A percentile compares a stretch with the other conserved stretches of the same genome.
Conservation (phyloP, 1,140 invertebrate genomes). For the Drosophila micromelanica region DNA sequence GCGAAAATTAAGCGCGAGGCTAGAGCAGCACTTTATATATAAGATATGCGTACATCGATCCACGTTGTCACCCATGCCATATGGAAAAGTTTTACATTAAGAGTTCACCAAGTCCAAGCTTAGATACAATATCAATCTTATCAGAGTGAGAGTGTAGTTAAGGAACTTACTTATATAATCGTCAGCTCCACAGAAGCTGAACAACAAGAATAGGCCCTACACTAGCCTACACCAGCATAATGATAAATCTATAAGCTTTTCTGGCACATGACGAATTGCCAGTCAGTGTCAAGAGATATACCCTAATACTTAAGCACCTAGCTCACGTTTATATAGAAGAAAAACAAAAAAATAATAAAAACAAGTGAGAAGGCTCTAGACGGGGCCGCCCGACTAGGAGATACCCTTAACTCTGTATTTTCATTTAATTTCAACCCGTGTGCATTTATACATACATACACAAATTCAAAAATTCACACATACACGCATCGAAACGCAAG, state of each 20-base stretch:
- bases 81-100: slow-evolving; percentile 24
- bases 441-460: no score
- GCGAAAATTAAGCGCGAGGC: slow-evolving; percentile 62
- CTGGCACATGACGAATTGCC: slow-evolving; percentile 22
- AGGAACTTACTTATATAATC: slow-evolving; percentile 1
- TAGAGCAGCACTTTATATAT: slow-evolving; percentile 26
- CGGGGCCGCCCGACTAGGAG: no score
- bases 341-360: no score
- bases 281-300: slow-evolving; percentile 29
- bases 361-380: no score
- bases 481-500: no score
- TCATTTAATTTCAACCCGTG: no score
- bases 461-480: no score
- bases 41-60: slow-evolving; percentile 52
- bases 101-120: slow-evolving; percentile 21
- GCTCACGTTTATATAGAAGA: slow-evolving; percentile 29
- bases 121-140: slow-evolving; percentile 2
- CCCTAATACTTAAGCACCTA: slow-evolving; percentile 29
- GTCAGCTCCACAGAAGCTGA: slow-evolving; percentile 12
- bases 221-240: slow-evolving; percentile 9
- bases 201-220: slow-evolving; percentile 8
- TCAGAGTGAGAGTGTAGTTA: not conserved
- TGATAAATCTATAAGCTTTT: slow-evolving; percentile 4
- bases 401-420: no score
- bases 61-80: no score